Evolutionary conservation across 2,113 vertebrate genomes (phyloP).

Genomic region (Cromileptes altivelis): DNA sequence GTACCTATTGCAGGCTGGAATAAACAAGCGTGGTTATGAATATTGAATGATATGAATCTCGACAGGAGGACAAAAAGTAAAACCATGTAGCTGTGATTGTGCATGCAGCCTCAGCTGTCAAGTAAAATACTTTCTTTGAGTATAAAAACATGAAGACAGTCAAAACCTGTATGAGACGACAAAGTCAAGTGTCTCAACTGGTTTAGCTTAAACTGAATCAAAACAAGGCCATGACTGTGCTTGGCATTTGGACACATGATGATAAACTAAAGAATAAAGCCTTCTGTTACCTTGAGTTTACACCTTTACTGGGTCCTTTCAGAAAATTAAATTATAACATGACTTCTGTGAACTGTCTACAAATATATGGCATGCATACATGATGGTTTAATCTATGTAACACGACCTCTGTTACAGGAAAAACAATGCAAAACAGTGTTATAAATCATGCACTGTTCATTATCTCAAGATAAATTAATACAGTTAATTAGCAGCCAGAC

Average conservation of each 20-base stretch:
- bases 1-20: constrained; percentile 21
- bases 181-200: background rate
- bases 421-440: background rate
- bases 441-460: background rate
- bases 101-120: constrained; percentile 21
- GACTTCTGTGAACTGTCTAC: background rate
- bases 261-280: background rate
- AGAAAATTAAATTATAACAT: background rate
- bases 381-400: background rate
- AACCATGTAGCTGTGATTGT: constrained; percentile 25
- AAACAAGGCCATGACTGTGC: background rate
- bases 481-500: background rate
- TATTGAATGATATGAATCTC: constrained; percentile 50
- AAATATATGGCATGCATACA: background rate
- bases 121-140: constrained; percentile 24
- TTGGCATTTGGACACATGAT: background rate
- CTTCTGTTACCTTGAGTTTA: background rate
- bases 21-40: constrained; percentile 55
- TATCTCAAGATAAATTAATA: background rate
- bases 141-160: constrained; percentile 18
- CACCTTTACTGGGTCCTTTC: background rate
- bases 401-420: background rate
- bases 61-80: constrained; percentile 28
- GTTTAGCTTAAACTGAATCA: background rate
- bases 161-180: background rate